Conservation (phyloP, 2,888 invertebrate species). For the Germaria angustata region DNA sequence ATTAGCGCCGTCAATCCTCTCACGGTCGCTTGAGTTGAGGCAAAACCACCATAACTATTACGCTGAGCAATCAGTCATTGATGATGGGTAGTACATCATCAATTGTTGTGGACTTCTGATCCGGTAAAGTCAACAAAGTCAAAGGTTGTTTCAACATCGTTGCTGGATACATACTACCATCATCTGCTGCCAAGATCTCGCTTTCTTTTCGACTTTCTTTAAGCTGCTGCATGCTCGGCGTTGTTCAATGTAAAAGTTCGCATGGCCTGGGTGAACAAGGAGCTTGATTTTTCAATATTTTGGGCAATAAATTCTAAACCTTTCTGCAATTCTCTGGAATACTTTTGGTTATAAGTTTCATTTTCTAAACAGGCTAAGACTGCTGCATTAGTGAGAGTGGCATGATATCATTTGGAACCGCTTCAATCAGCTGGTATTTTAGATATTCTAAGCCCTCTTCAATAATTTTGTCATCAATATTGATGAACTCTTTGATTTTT, state of each 20-base stretch:
- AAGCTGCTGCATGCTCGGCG: slow-evolving; percentile 86
- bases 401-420: slow-evolving; percentile 84
- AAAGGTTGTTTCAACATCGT: slow-evolving; percentile 76
- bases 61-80: slow-evolving; percentile 87
- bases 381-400: slow-evolving; percentile 89
- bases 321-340: slow-evolving; percentile 86
- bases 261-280: slow-evolving; percentile 88
- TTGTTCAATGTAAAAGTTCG: slow-evolving; percentile 88
- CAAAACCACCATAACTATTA: slow-evolving; percentile 86
- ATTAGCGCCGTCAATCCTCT: slow-evolving; percentile 86
- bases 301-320: slow-evolving; percentile 88
- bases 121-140: slow-evolving; percentile 75
- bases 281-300: slow-evolving; percentile 83
- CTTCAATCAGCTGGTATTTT: slow-evolving; percentile 84
- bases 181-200: slow-evolving; percentile 67
- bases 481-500: slow-evolving; percentile 85
- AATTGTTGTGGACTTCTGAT: too few relatives aligned
- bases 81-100: slow-evolving; percentile 81
- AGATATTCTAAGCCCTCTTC: slow-evolving; percentile 86
- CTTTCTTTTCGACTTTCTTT: slow-evolving; percentile 80
- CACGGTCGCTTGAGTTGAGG: slow-evolving; percentile 89
- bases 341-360: slow-evolving; percentile 72
- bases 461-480: slow-evolving; percentile 85
- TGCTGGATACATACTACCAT: slow-evolving; percentile 80
- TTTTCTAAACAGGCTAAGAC: slow-evolving; percentile 87